phyloP scores from a whole-genome alignment of 92 coral and sea anemone species.

The Siderastrea radians region DNA sequence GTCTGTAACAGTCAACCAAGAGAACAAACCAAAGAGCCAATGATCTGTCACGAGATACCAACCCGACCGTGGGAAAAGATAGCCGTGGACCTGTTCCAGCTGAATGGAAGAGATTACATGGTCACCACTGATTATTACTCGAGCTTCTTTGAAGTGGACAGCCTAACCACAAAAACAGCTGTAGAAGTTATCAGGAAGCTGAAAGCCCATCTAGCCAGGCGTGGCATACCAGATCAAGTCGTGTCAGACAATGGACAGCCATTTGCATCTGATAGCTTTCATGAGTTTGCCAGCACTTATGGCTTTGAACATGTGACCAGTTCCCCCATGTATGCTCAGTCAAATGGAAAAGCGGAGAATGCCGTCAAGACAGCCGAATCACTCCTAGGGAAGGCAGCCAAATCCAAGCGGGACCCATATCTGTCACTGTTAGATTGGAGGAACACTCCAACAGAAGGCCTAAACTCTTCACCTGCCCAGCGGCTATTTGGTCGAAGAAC shows the following conservation, averaged over 20 bases:
- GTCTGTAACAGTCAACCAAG: too few species aligned
- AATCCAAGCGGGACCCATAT: constrained; percentile 62
- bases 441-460: constrained; percentile 61
- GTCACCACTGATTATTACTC: constrained; percentile 71
- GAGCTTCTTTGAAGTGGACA: constrained; percentile 70
- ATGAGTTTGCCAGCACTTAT: too few species aligned
- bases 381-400: constrained; percentile 53
- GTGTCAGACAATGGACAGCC: constrained; percentile 55
- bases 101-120: constrained; percentile 45
- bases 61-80: constrained; percentile 61
- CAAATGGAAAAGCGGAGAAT: constrained; percentile 73
- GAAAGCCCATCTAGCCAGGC: constrained; percentile 23
- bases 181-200: constrained; percentile 48
- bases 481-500: too few species aligned
- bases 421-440: constrained; percentile 67
- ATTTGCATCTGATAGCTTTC: too few species aligned
- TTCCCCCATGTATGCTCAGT: constrained; percentile 67
- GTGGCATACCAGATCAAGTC: constrained; percentile 55
- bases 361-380: constrained; percentile 65
- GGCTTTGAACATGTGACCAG: constrained; percentile 64
- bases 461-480: constrained; percentile 48
- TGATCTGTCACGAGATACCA: constrained; percentile 61
- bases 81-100: constrained; percentile 59
- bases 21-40: constrained; percentile 35
- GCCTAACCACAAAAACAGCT: constrained; percentile 52